These are phyloP conservation scores for Dunckerocampus dactyliophorus DNA, from an alignment of 2,113 vertebrate genomes.

Conservation along the genomic window DNA sequence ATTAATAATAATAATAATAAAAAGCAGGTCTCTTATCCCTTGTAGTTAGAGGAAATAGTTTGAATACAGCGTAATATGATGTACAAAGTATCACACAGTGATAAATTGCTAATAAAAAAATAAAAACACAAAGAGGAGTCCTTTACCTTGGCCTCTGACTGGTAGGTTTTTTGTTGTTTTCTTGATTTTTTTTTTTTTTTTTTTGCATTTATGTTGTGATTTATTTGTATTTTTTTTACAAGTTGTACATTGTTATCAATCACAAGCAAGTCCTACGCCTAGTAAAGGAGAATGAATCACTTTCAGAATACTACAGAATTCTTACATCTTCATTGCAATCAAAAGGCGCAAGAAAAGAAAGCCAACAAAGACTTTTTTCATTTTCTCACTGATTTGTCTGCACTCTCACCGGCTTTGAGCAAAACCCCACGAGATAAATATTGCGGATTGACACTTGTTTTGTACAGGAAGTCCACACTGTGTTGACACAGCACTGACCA, in stretches of 20 bases:
- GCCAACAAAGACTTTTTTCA: conserved; percentile 61
- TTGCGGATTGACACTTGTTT: background rate
- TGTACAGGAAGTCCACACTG: background rate
- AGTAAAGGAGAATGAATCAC: conserved; percentile 67
- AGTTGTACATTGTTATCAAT: conserved; percentile 69
- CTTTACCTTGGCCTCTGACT: conserved; percentile 75
- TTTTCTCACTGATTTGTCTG: conserved; percentile 53
- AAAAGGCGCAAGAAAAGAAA: conserved; percentile 61
- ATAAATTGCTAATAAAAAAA: conserved; percentile 81
- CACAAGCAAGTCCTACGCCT: conserved; percentile 74
- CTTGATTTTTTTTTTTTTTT: conserved; percentile 13
- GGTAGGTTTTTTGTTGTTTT: conserved; percentile 25
- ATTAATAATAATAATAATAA: conserved; percentile 52
- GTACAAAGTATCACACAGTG: conserved; percentile 90
- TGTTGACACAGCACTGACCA: background rate
- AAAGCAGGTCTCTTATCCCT: conserved; percentile 74
- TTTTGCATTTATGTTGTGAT: conserved; percentile 19
- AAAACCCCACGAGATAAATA: background rate
- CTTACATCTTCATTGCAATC: conserved; percentile 66
- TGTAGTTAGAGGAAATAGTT: conserved; percentile 72
- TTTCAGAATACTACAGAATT: conserved; percentile 67
- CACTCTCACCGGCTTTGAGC: conserved; percentile 9
- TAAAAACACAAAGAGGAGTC: conserved; percentile 71
- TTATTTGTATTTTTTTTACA: conserved; percentile 52
- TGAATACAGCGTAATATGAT: conserved; percentile 78